Base-by-base conservation (phyloP, 2,797 vertebrate genomes). In the Catamblyrhynchus diadema region DNA sequence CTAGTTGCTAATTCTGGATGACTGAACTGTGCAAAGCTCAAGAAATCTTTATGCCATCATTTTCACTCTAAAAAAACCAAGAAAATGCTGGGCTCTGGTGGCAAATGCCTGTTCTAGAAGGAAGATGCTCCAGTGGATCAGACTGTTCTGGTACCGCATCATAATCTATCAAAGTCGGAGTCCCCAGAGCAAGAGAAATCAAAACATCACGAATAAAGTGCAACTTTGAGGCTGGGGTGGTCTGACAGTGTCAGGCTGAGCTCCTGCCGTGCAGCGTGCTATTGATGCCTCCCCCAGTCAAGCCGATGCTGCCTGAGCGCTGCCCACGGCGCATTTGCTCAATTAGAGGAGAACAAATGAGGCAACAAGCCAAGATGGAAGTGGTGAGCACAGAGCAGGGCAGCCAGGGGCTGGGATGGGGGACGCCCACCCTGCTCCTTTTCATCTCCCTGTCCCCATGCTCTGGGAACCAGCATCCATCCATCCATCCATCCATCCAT, bases 131-230 rank as follows among this genome's bases (percentile, higher is more conserved):
- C 14, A 25, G 72, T 77, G 82, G 25, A 74, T 94, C 60, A 81
- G 45, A 60, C 60, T 72, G 93, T 65, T 90, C 94, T 23, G 42
- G 86, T 61, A 50, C 84, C 59, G 64, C 87, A 89, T 75, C 93
- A 72, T 87, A 74, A 82, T 95, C 97, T 93, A 93, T 92, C 96
- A 93, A 93, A 92, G 95, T 54, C 37, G 5, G 85, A 48, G 72
- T 96, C 96, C 96, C 97, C 96, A 92, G 97, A 95, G 97, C 81
- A 94, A 20, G 30, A 95, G 97, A 94, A 96, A 96, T 95, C 97
- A 97, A 95, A 96, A 64, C 86, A 51, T 88, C 90, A 53, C 48
- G 93, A 96, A 94, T 59, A 93, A 96, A 97, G 97, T 44, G 93
- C 89, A 96, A 82, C 93, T 93, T 86, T 70, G 65, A 77, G 92